Evolutionary conservation across 2,797 vertebrate genomes (phyloP).

Genomic region (Potorous gilbertii): DNA sequence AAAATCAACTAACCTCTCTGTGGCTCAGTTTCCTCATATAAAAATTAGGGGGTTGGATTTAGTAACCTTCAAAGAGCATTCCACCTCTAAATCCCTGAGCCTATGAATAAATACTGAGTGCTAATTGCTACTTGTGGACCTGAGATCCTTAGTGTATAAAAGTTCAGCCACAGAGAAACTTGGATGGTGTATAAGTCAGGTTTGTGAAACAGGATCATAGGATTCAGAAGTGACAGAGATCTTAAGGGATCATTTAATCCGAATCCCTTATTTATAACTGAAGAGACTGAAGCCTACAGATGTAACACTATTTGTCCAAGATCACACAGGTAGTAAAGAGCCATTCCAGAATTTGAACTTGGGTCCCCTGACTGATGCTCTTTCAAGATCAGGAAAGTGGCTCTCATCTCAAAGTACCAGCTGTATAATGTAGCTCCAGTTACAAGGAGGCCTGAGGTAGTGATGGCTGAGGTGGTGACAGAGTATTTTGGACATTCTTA

Average conservation of each 20-base stretch:
- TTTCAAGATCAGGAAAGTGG: neutral
- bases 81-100: neutral
- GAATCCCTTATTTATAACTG: neutral
- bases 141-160: neutral
- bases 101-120: neutral
- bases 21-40: neutral
- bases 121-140: neutral
- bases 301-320: neutral
- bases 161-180: neutral
- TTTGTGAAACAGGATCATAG: neutral
- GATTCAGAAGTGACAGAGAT: neutral
- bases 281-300: neutral
- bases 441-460: conserved; percentile 45
- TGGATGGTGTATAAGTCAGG: neutral
- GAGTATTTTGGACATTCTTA: conserved; percentile 53
- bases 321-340: neutral
- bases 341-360: neutral
- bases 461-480: conserved; percentile 46
- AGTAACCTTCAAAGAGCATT: neutral
- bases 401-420: neutral
- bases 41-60: neutral
- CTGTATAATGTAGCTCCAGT: neutral
- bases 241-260: neutral
- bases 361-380: neutral
- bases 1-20: neutral